Evolutionary conservation across 2,797 vertebrate species (phyloP).

Genomic region (Syngnathus acus): DNA sequence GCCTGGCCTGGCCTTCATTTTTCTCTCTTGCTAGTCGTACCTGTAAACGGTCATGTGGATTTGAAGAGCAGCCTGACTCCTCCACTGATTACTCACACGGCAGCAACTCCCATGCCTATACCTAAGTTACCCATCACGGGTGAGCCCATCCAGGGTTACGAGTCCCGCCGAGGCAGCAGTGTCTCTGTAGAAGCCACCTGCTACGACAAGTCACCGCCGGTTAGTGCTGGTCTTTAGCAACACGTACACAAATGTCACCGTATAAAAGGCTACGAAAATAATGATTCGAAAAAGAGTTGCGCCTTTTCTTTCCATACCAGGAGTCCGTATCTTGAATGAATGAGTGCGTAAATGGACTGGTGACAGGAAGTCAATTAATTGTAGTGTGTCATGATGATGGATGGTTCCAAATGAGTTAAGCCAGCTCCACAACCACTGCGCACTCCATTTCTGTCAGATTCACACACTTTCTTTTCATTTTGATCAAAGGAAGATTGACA

Average conservation of each 20-base stretch:
- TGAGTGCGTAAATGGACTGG: neutral
- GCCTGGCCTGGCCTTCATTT: too few relatives aligned
- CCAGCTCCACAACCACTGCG: neutral
- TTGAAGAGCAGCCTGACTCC: slow-evolving; percentile 87
- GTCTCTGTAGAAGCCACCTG: slow-evolving; percentile 75
- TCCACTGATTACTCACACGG: slow-evolving; percentile 94
- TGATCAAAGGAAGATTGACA: slow-evolving; percentile 23
- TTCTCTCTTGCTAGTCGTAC: slow-evolving; percentile 67
- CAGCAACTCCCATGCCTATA: slow-evolving; percentile 91
- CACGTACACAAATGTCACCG: neutral
- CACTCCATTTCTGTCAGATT: neutral
- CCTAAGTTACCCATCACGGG: slow-evolving; percentile 79
- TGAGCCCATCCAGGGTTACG: slow-evolving; percentile 65
- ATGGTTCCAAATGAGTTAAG: slow-evolving; percentile 31
- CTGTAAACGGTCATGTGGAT: slow-evolving; percentile 84
- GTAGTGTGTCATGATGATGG: slow-evolving; percentile 21
- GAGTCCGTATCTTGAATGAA: neutral
- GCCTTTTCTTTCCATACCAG: too few relatives aligned
- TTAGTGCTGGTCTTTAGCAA: slow-evolving; percentile 45
- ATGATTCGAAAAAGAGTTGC: too few relatives aligned
- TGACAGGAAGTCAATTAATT: neutral
- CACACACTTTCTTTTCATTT: slow-evolving; percentile 22
- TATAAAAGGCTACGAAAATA: too few relatives aligned
- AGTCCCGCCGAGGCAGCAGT: slow-evolving; percentile 79
- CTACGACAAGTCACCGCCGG: slow-evolving; percentile 86